phyloP scores from a whole-genome alignment of 2,113 vertebrate genomes.

The Lichenostomus cassidix region DNA sequence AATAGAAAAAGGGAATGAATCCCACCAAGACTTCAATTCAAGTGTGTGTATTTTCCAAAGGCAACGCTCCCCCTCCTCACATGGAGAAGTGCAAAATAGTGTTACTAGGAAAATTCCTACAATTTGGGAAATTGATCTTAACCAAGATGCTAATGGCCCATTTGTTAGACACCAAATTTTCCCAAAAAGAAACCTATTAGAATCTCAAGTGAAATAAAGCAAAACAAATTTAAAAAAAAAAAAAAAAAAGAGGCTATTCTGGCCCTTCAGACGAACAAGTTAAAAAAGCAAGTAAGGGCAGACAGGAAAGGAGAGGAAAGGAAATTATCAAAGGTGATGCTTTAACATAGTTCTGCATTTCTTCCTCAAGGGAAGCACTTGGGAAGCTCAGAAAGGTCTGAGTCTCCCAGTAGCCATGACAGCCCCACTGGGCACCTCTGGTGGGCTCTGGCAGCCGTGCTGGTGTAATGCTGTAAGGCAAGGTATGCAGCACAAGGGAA shows the following conservation, averaged over 20 bases:
- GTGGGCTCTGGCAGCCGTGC: not conserved
- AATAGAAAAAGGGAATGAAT: not conserved
- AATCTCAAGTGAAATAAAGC: not conserved
- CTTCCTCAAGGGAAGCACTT: not conserved
- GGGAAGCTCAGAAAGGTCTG: not conserved
- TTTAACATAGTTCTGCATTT: not conserved
- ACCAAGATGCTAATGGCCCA: not conserved
- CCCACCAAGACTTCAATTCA: not conserved
- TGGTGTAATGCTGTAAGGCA: not conserved
- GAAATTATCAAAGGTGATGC: not conserved
- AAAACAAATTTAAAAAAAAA: not conserved
- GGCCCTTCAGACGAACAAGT: not conserved
- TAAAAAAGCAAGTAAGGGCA: not conserved
- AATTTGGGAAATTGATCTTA: not conserved
- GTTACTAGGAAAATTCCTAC: not conserved
- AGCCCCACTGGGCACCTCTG: not conserved
- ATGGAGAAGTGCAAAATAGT: not conserved
- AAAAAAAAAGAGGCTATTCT: not conserved
- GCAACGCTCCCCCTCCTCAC: not conserved
- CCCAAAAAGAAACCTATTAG: not conserved
- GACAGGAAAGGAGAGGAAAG: not conserved
- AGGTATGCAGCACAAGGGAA: not conserved
- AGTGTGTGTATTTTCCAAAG: not conserved
- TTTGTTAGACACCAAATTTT: not conserved
- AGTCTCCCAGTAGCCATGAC: accelerated